Percentiles rank a stretch among this genome's conserved stretches.
Conservation (phyloP, 2,113 vertebrate species). For the Tyrannus savana region DNA sequence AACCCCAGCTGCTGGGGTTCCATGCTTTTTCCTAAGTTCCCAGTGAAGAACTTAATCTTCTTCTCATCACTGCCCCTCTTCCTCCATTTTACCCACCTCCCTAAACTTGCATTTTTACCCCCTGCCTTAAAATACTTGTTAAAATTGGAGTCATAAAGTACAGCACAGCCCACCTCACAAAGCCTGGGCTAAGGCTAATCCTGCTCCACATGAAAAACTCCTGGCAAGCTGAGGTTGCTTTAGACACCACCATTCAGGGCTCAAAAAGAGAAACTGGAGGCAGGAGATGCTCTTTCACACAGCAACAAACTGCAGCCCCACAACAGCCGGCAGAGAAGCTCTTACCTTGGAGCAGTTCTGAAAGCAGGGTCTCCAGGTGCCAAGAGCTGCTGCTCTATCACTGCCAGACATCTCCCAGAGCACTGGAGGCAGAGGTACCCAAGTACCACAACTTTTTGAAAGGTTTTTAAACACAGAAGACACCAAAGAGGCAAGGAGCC, state of each 20-base stretch:
- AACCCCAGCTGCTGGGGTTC: background rate
- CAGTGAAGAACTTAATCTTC: background rate
- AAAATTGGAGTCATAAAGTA: accelerated
- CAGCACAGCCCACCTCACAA: background rate
- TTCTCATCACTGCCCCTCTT: background rate
- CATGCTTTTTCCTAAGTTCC: background rate
- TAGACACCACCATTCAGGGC: accelerated
- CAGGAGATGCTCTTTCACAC: background rate
- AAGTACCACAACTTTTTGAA: background rate
- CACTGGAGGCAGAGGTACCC: background rate
- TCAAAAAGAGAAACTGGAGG: background rate
- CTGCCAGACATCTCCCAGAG: background rate
- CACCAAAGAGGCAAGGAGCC: accelerated
- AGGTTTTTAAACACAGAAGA: background rate
- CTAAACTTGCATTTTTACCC: background rate
- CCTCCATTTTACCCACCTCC: background rate
- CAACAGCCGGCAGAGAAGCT: accelerated
- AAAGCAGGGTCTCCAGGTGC: background rate
- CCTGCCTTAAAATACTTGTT: background rate
- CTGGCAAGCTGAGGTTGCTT: background rate
- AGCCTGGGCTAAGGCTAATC: too few species aligned
- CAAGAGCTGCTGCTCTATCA: background rate
- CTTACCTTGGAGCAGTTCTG: background rate
- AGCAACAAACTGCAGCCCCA: background rate
- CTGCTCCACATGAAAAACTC: background rate